phyloP scores from a whole-genome alignment of 23 tunicate species.

The Aplidium turbinatum region DNA sequence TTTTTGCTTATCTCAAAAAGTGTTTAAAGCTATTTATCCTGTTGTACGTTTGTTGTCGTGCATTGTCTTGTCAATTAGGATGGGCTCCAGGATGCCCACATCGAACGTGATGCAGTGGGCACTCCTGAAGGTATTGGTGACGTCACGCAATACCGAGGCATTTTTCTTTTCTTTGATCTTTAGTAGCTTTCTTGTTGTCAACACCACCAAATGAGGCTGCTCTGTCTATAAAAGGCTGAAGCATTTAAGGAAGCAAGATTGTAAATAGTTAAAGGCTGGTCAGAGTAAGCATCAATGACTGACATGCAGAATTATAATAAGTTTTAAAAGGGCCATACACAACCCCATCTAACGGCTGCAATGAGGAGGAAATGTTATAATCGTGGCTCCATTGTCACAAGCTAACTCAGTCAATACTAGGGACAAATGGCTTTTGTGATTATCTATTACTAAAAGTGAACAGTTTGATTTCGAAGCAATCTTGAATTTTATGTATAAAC shows the following conservation, averaged over 20 bases:
- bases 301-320: constrained; percentile 34
- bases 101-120: too few relatives aligned
- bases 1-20: too few relatives aligned
- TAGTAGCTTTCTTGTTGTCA: too few relatives aligned
- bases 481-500: constrained; percentile 22
- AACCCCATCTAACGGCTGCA: constrained; percentile 39
- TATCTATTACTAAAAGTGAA: constrained; percentile 40
- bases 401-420: constrained; percentile 22
- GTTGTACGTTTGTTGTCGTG: too few relatives aligned
- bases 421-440: constrained; percentile 42
- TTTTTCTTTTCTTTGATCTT: too few relatives aligned
- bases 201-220: too few relatives aligned
- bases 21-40: too few relatives aligned
- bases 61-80: too few relatives aligned
- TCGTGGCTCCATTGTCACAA: constrained; percentile 14
- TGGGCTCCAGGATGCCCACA: too few relatives aligned
- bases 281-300: constrained; percentile 30
- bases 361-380: constrained; percentile 54
- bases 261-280: constrained; percentile 33
- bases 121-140: too few relatives aligned
- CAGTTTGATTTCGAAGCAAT: constrained; percentile 17
- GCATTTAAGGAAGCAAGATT: constrained; percentile 40
- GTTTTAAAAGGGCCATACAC: constrained; percentile 48
- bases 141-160: too few relatives aligned
- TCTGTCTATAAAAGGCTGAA: constrained; percentile 12